Base-by-base conservation (phyloP, 2,797 vertebrate genomes). In the Karalla daura region DNA sequence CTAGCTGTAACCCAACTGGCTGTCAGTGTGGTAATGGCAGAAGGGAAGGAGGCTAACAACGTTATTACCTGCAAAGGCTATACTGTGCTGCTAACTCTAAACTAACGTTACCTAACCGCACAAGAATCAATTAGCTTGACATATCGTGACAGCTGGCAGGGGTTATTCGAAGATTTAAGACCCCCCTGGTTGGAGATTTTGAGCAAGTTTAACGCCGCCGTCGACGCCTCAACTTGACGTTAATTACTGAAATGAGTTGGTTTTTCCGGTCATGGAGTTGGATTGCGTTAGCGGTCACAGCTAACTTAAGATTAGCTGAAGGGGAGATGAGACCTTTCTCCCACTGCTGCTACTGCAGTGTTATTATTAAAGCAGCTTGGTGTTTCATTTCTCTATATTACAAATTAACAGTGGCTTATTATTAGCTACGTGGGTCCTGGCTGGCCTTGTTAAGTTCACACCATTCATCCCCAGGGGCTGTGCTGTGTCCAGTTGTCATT, bases 21-120 rank as follows among this genome's bases (percentile, higher is more conserved):
- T 70, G 77, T 78, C 66, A 74, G 15, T 74, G 86, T 74, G 61
- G 70, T 86, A 55, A 83, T 78, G 80, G 75, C 83, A 75, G 63
- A 73, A 59, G 64, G 52, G 63, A 73, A 59, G 64, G 52, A 70
- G 49, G 64, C 54, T 68, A 71, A 73, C n/a, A 50, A 11, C 52
- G 18, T 51, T 46, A 25, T 67, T 47, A 66, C 45, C 56, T 15
- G 52, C 32, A 37, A n/a, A 56, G 53, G 53, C 45, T 30, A 8
- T n/a, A n/a, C n/a, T n/a, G n/a, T n/a, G n/a, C 64, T 25, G 55
- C 50, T 46, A 56, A 72, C 60, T 63, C 37, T 45, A 55, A 64
- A 76, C 63, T 69, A 50, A 39, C 23, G 63, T 80, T 76, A 76
- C 36, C 54, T 65, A 66, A 74, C 49, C 65, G 2, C n/a, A n/a